Conservation (phyloP, 1,140 invertebrate species). For the Drosophila kepulauana region DNA sequence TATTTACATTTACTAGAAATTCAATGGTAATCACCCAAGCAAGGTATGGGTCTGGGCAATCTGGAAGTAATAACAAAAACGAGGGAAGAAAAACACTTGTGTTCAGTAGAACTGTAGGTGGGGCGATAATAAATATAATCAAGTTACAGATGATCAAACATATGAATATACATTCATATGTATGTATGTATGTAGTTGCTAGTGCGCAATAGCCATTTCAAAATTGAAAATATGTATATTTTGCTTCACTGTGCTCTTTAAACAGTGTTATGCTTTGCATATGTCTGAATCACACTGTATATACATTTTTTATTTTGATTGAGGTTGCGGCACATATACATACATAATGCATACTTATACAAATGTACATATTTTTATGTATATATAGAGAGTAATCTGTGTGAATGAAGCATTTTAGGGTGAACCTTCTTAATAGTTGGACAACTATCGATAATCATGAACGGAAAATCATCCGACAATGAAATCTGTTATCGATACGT, state of each 20-base stretch:
- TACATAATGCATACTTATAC: not conserved
- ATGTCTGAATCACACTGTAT: slow-evolving; percentile 22
- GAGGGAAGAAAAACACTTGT: slow-evolving; percentile 19
- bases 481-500: not conserved
- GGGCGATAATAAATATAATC: slow-evolving; percentile 12
- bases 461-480: not conserved
- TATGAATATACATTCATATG: not conserved
- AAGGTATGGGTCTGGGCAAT: not conserved
- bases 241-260: slow-evolving; percentile 20
- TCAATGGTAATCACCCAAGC: not conserved
- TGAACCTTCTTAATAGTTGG: not conserved
- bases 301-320: slow-evolving; percentile 23
- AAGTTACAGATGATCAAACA: slow-evolving; percentile 21
- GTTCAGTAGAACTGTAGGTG: slow-evolving; percentile 8
- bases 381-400: slow-evolving; percentile 2
- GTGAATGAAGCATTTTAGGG: slow-evolving; percentile 14
- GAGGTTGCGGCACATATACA: slow-evolving; percentile 1
- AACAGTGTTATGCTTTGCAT: not conserved
- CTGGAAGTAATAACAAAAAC: slow-evolving; percentile 10
- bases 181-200: not conserved
- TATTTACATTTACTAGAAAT: slow-evolving; percentile 25
- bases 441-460: slow-evolving; percentile 11
- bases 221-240: not conserved
- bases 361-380: slow-evolving; percentile 3
- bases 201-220: slow-evolving; percentile 25